Conservation (phyloP, 2,797 vertebrate genomes). For the Tolypeutes matacus region DNA sequence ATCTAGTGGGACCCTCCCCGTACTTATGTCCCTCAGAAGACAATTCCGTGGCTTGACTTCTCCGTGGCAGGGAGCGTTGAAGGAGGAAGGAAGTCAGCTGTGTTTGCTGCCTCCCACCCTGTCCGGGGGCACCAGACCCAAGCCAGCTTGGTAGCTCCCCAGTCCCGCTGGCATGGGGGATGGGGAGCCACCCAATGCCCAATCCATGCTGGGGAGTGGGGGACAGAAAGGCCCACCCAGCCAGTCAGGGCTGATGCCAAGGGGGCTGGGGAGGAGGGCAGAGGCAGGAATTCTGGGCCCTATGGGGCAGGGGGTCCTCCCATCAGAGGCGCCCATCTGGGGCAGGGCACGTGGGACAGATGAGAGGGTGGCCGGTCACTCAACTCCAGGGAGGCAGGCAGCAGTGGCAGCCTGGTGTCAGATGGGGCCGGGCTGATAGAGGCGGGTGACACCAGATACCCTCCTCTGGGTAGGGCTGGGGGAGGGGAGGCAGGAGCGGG, state of each 20-base stretch:
- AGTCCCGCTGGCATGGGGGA: too few relatives aligned
- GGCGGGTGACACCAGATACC: slow-evolving; percentile 72
- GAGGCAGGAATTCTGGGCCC: background rate
- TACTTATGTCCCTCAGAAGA: too few relatives aligned
- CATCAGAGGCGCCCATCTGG: background rate
- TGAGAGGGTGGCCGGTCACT: slow-evolving; percentile 60
- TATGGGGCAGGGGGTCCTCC: too few relatives aligned
- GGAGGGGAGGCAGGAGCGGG: background rate
- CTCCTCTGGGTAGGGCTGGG: background rate
- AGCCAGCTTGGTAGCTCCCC: too few relatives aligned
- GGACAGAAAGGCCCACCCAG: background rate
- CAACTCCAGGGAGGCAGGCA: slow-evolving; percentile 40
- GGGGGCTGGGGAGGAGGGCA: background rate
- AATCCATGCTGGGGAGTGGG: background rate
- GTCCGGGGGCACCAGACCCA: background rate
- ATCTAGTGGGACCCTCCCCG: background rate
- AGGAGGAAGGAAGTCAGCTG: background rate
- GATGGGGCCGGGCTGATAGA: slow-evolving; percentile 76
- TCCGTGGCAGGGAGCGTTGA: background rate
- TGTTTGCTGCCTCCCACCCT: background rate
- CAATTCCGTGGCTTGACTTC: background rate
- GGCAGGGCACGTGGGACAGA: slow-evolving; percentile 70
- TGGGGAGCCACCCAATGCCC: background rate
- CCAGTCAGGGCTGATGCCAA: background rate
- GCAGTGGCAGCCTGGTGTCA: slow-evolving; percentile 7